Percentiles rank a stretch among this genome's conserved stretches.
Evolutionary conservation across 2,113 vertebrate genomes (phyloP).

Genomic region (Notechis scutatus): DNA sequence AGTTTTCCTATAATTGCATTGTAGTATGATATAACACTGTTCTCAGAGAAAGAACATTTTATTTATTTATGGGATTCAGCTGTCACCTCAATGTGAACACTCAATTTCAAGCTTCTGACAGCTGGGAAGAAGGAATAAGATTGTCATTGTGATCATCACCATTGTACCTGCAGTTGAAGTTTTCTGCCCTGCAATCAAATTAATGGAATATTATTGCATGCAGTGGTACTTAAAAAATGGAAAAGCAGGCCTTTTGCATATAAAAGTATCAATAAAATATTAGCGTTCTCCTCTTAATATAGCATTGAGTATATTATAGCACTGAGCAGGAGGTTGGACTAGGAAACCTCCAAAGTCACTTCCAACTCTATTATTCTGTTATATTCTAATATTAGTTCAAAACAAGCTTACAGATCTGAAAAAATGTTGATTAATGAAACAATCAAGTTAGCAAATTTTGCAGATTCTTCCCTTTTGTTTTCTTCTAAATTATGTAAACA

Average conservation of each 20-base stretch:
- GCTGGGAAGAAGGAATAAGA: background rate
- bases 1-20: background rate
- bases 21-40: background rate
- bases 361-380: background rate
- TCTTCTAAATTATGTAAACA: background rate
- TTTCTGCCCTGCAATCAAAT: background rate
- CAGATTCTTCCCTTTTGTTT: background rate
- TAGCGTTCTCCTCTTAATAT: background rate
- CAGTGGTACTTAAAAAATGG: background rate
- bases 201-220: background rate
- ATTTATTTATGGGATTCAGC: background rate
- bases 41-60: background rate
- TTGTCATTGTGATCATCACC: background rate
- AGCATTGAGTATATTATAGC: background rate
- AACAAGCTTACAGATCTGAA: background rate
- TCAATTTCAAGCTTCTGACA: background rate
- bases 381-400: background rate
- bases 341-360: background rate
- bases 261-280: background rate
- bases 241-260: background rate
- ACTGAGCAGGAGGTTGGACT: background rate
- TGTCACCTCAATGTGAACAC: background rate
- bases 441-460: background rate
- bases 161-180: background rate
- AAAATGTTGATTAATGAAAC: background rate